phyloP scores from a whole-genome alignment of 1,140 invertebrate genomes.

The Drosophila persimilis region DNA sequence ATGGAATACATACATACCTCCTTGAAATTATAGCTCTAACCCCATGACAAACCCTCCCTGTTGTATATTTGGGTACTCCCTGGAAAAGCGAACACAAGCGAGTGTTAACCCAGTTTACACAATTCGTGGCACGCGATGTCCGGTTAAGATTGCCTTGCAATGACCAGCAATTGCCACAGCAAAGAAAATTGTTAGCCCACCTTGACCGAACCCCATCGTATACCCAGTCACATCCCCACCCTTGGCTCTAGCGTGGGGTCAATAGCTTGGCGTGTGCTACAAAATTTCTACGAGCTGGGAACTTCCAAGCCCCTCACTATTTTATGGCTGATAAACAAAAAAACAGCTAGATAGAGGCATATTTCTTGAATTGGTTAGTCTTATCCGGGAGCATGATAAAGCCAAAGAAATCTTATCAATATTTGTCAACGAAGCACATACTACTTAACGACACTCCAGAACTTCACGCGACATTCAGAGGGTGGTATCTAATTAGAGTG shows the following conservation, averaged over 20 bases:
- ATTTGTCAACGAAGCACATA: conserved; percentile 1
- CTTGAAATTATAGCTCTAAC: background rate
- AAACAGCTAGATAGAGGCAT: background rate
- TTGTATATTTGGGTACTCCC: background rate
- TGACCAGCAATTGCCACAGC: conserved; percentile 49
- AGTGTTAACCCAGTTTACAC: conserved; percentile 61
- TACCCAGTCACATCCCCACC: background rate
- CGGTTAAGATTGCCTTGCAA: conserved; percentile 57
- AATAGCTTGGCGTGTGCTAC: conserved; percentile 19
- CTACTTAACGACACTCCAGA: background rate
- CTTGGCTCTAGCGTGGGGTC: conserved; percentile 15
- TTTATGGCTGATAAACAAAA: conserved; percentile 10
- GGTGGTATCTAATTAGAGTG: background rate
- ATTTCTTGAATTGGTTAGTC: background rate
- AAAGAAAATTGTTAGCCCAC: conserved; percentile 21
- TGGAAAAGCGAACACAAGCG: conserved; percentile 15
- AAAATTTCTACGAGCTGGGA: conserved; percentile 3
- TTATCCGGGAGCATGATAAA: background rate
- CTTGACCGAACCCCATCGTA: conserved; percentile 16
- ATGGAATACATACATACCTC: too few species aligned
- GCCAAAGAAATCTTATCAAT: conserved; percentile 33
- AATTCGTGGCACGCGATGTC: conserved; percentile 67
- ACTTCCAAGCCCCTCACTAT: background rate
- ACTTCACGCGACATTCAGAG: background rate
- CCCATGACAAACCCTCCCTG: background rate